A percentile compares a stretch with the other conserved stretches of the same genome.
phyloP scores from a whole-genome alignment of 2,888 invertebrate species.

The Pemphredon lugubris region DNA sequence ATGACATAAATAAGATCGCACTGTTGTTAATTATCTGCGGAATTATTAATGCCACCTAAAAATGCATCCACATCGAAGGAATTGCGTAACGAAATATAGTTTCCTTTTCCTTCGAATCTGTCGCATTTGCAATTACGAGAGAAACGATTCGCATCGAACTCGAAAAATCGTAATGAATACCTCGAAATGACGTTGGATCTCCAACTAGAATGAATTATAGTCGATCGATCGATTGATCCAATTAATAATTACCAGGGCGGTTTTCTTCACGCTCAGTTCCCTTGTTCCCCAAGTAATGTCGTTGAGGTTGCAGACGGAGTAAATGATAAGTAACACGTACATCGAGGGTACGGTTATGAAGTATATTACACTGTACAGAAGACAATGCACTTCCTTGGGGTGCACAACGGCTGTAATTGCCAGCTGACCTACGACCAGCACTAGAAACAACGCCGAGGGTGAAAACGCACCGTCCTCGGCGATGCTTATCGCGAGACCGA shows the following conservation, averaged over 20 bases:
- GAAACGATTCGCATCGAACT: too few species aligned
- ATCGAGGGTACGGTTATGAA: conserved; percentile 85
- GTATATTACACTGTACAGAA: conserved; percentile 82
- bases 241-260: conserved; percentile 68
- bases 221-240: too few species aligned
- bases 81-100: too few species aligned
- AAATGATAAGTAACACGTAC: conserved; percentile 84
- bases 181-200: too few species aligned
- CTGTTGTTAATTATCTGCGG: too few species aligned
- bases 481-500: conserved; percentile 79
- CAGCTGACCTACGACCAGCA: conserved; percentile 79
- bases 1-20: too few species aligned
- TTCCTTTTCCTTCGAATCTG: too few species aligned
- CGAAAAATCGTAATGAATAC: too few species aligned
- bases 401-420: conserved; percentile 81
- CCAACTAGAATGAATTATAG: too few species aligned
- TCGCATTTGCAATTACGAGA: too few species aligned
- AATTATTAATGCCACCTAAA: too few species aligned
- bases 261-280: conserved; percentile 81
- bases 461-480: conserved; percentile 79
- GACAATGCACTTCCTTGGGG: conserved; percentile 81
- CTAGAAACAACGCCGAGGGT: conserved; percentile 82
- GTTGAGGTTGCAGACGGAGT: conserved; percentile 84
- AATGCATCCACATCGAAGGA: neutral
- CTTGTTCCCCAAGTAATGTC: conserved; percentile 86